These are phyloP conservation scores for Syngnathus rostellatus DNA, from an alignment of 2,797 vertebrate genomes.

Conservation along the genomic window DNA sequence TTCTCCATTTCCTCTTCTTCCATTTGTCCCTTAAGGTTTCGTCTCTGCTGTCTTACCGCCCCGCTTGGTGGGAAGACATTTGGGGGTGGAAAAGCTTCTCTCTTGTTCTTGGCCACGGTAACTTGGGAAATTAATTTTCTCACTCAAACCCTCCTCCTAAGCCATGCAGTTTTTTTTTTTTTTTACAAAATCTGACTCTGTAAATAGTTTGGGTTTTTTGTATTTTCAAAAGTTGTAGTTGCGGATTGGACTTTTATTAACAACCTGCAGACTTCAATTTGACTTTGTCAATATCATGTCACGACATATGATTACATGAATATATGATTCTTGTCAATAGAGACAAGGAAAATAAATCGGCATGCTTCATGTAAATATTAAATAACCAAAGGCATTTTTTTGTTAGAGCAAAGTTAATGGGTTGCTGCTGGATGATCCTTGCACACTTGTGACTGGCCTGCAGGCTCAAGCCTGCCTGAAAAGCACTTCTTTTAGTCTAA, in stretches of 20 bases:
- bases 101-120: neutral
- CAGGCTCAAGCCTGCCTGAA: neutral
- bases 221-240: neutral
- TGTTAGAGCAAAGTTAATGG: neutral
- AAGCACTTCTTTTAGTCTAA: neutral
- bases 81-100: neutral
- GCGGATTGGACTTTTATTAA: neutral
- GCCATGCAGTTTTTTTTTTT: neutral
- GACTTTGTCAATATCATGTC: neutral
- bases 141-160: neutral
- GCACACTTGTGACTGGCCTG: neutral
- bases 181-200: neutral
- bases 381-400: slow-evolving; percentile 3
- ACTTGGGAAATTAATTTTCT: neutral
- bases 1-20: slow-evolving; percentile 1
- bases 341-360: neutral
- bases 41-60: neutral
- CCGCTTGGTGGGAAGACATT: neutral
- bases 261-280: neutral
- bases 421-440: slow-evolving; percentile 1
- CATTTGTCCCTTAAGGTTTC: slow-evolving; percentile 4
- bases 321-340: neutral
- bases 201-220: neutral
- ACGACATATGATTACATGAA: neutral
- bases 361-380: too few species aligned